A percentile compares a stretch with the other conserved stretches of the same genome.
Evolutionary conservation across 2,113 vertebrate genomes (phyloP).

Genomic region (Patagioenas fasciata): DNA sequence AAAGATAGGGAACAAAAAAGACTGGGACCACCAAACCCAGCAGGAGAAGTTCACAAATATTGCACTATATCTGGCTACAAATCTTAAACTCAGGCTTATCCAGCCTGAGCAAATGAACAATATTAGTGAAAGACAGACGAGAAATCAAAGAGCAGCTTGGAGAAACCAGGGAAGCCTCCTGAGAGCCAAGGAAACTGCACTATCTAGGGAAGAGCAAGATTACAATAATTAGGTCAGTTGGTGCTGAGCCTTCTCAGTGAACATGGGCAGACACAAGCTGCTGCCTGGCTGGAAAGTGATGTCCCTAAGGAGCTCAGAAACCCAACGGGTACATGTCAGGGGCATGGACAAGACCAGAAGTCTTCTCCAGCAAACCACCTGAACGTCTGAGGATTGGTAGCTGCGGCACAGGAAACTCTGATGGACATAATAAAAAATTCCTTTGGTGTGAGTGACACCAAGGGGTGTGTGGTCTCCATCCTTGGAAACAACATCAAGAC

Average conservation of each 20-base stretch:
- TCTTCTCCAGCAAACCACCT: background rate
- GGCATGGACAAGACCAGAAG: fast-evolving
- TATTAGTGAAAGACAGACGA: background rate
- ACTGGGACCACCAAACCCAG: background rate
- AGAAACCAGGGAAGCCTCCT: background rate
- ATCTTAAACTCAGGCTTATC: background rate
- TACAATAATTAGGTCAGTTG: slow-evolving; percentile 55
- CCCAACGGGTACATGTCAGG: background rate
- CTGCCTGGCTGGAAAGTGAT: background rate
- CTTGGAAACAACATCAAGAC: background rate
- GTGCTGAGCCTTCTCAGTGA: background rate
- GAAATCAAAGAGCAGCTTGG: slow-evolving; percentile 28
- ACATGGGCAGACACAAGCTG: background rate
- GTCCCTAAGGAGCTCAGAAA: background rate
- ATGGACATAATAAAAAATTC: background rate
- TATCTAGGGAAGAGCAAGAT: background rate
- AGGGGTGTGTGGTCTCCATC: fast-evolving
- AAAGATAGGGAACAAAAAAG: too few relatives aligned
- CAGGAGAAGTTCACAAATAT: background rate
- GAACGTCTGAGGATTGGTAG: fast-evolving
- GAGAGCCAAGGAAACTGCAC: slow-evolving; percentile 22
- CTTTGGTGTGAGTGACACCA: background rate
- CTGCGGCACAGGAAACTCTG: fast-evolving
- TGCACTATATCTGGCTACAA: background rate
- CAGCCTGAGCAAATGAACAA: fast-evolving